phyloP scores from a whole-genome alignment of 1,140 invertebrate species.

The Tachypleus tridentatus region DNA sequence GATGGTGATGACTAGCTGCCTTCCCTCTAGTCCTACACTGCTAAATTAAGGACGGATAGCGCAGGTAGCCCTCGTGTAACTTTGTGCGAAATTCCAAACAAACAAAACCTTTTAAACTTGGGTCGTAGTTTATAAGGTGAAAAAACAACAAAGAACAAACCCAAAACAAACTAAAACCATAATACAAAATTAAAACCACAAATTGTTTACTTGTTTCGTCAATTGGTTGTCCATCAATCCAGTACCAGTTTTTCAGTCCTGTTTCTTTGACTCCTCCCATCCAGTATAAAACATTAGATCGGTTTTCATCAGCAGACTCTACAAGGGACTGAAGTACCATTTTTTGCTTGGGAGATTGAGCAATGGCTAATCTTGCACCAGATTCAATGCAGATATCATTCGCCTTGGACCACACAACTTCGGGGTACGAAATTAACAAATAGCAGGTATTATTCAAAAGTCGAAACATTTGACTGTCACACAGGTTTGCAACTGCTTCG shows the following conservation, averaged over 20 bases:
- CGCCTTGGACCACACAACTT: slow-evolving; percentile 56
- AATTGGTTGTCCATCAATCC: slow-evolving; percentile 42
- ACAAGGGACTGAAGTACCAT: slow-evolving; percentile 49
- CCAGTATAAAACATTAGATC: slow-evolving; percentile 53
- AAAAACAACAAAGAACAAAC: no score
- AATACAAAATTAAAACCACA: no score
- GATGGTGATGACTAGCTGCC: no score
- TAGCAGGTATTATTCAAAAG: slow-evolving; percentile 40
- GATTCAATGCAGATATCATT: slow-evolving; percentile 54
- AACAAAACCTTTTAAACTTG: no score
- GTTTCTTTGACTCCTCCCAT: slow-evolving; percentile 38
- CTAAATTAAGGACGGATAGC: no score
- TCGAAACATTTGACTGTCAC: slow-evolving; percentile 21
- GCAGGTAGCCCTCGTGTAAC: no score
- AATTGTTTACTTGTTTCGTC: no score
- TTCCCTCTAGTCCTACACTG: no score
- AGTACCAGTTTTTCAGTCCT: slow-evolving; percentile 34
- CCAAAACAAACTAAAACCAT: no score
- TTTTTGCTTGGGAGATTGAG: slow-evolving; percentile 26
- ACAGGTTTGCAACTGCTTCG: neutral
- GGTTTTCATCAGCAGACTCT: slow-evolving; percentile 49
- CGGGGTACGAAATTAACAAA: slow-evolving; percentile 54
- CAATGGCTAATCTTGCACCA: slow-evolving; percentile 29
- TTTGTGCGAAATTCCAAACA: no score
- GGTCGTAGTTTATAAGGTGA: no score